Evolutionary conservation across 1,140 invertebrate species (phyloP).

Genomic region (Drosophila orosa): DNA sequence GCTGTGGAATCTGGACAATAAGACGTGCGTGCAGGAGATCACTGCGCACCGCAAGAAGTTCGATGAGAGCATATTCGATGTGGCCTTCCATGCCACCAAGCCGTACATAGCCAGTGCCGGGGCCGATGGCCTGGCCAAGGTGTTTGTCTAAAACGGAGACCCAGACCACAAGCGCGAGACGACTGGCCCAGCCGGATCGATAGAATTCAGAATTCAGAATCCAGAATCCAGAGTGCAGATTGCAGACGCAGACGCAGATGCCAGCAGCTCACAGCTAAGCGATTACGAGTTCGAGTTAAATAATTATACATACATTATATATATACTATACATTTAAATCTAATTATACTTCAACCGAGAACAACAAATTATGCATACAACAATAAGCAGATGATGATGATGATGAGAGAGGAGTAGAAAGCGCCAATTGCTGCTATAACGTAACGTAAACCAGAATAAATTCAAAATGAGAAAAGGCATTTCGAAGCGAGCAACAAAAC

Average conservation of each 20-base stretch:
- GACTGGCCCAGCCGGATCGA: conserved; percentile 21
- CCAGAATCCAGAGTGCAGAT: conserved; percentile 24
- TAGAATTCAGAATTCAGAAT: conserved; percentile 45
- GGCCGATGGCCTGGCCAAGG: conserved; percentile 99
- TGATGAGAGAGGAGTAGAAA: conserved; percentile 2
- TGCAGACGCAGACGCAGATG: conserved; percentile 21
- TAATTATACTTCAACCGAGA: conserved; percentile 72
- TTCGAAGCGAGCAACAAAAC: conserved; percentile 36
- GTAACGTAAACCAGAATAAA: conserved; percentile 36
- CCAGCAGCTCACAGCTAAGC: conserved; percentile 58
- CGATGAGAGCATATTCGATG: conserved; percentile 99
- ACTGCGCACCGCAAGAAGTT: conserved; percentile 99
- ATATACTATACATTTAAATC: conserved; percentile 74
- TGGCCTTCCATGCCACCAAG: conserved; percentile 99
- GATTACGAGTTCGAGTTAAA: conserved; percentile 80
- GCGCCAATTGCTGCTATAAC: conserved; percentile 24
- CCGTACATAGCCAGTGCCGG: conserved; percentile 99
- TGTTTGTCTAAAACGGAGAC: conserved; percentile 90
- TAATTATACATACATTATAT: conserved; percentile 76
- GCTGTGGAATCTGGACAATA: conserved; percentile 99
- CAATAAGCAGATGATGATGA: conserved; percentile 18
- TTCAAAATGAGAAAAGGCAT: conserved; percentile 61
- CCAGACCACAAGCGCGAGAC: conserved; percentile 5
- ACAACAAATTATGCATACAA: conserved; percentile 64
- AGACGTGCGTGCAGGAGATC: conserved; percentile 99